Percentiles rank a stretch among this genome's conserved stretches.
Evolutionary conservation across 2,113 vertebrate species (phyloP).

Genomic region (Phyllopteryx taeniolatus): DNA sequence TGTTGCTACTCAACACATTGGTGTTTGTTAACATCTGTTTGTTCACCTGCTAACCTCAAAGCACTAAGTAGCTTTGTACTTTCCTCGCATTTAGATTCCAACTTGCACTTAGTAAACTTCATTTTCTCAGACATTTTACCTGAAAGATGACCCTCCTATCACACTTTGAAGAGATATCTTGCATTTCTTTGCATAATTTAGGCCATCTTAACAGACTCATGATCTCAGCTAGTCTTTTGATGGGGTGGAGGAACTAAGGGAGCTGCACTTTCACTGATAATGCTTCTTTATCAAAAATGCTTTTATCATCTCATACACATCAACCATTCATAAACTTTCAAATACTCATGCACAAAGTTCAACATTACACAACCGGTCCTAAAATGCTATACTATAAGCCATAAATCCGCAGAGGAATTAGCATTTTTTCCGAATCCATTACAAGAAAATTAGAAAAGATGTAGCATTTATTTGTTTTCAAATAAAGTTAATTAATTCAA

Average conservation of each 20-base stretch:
- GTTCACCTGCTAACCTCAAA: background rate
- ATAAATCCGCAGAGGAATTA: background rate
- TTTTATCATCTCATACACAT: slow-evolving; percentile 3
- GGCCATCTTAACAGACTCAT: slow-evolving; percentile 2
- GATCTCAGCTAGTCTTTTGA: slow-evolving; percentile 5
- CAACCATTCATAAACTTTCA: background rate
- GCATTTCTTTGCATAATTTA: slow-evolving; percentile 25
- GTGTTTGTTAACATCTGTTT: background rate
- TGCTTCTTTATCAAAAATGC: background rate
- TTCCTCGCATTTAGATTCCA: background rate
- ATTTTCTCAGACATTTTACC: no score
- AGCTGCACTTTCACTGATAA: slow-evolving; percentile 1
- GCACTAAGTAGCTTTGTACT: background rate
- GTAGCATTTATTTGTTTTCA: background rate
- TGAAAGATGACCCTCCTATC: background rate
- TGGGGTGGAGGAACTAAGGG: background rate
- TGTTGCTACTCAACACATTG: background rate
- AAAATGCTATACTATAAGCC: background rate
- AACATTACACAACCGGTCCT: slow-evolving; percentile 26
- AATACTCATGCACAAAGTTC: slow-evolving; percentile 38
- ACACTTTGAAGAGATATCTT: background rate
- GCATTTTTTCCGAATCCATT: accelerated
- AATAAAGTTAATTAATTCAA: background rate
- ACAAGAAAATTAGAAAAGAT: background rate
- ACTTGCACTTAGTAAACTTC: background rate